These are phyloP conservation scores for Lithosia quadra DNA, from an alignment of 2,888 invertebrate species.

Conservation along the genomic window DNA sequence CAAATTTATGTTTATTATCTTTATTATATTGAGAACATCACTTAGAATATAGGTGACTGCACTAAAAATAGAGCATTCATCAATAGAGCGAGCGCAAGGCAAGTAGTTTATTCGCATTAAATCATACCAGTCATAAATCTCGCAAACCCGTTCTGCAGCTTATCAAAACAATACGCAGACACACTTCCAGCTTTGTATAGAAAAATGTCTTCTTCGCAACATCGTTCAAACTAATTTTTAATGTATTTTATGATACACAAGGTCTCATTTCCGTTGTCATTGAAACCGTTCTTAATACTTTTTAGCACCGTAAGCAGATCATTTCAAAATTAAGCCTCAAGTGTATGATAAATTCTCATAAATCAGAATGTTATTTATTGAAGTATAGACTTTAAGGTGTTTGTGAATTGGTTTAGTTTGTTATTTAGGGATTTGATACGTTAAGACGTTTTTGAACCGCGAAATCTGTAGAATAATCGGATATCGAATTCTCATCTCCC, in stretches of 20 bases:
- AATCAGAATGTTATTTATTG: constrained; percentile 84
- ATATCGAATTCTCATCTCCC: constrained; percentile 73
- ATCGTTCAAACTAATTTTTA: constrained; percentile 56
- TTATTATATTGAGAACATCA: constrained; percentile 46
- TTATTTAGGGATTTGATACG: constrained; percentile 69
- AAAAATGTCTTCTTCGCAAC: constrained; percentile 72
- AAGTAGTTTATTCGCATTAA: constrained; percentile 87
- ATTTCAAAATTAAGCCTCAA: constrained; percentile 86
- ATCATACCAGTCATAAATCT: constrained; percentile 86
- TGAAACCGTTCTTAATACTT: constrained; percentile 57
- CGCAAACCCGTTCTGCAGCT: constrained; percentile 85
- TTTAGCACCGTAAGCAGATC: constrained; percentile 64
- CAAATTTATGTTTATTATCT: constrained; percentile 42
- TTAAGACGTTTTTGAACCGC: constrained; percentile 70
- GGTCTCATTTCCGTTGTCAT: constrained; percentile 68
- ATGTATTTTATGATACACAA: constrained; percentile 65
- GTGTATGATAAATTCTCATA: constrained; percentile 86
- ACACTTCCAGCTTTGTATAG: constrained; percentile 76
- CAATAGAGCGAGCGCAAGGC: constrained; percentile 79
- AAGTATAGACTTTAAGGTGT: constrained; percentile 85
- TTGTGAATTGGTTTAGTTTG: constrained; percentile 81
- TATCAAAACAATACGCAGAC: constrained; percentile 88
- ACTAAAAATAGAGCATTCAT: constrained; percentile 81
- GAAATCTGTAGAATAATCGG: constrained; percentile 71
- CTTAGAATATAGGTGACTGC: constrained; percentile 66